phyloP scores from a whole-genome alignment of 2,113 vertebrate species.

The Pristiophorus japonicus region DNA sequence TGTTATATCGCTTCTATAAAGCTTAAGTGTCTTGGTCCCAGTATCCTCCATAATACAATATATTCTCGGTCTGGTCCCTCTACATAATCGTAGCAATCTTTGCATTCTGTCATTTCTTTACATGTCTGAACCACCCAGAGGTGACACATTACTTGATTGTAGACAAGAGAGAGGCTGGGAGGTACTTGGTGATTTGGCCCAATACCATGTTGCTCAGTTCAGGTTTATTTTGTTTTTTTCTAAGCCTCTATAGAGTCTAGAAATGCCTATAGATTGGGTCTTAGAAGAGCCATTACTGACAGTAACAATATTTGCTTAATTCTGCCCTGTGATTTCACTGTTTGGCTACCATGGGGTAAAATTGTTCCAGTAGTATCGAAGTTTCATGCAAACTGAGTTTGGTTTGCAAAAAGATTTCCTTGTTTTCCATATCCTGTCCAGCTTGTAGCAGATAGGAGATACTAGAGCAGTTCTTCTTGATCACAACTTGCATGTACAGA shows the following conservation, averaged over 20 bases:
- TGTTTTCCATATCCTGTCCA: not conserved
- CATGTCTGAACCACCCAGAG: not conserved
- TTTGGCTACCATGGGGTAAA: not conserved
- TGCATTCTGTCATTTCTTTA: not conserved
- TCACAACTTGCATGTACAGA: not conserved
- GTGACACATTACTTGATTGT: not conserved
- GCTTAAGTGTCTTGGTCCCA: not conserved
- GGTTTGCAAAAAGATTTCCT: not conserved
- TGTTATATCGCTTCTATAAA: not conserved
- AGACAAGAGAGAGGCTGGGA: not conserved
- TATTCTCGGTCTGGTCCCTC: not conserved
- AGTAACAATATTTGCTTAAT: too few relatives aligned
- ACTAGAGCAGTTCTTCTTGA: not conserved
- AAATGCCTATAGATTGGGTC: not conserved
- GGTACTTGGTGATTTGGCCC: not conserved
- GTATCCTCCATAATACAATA: not conserved
- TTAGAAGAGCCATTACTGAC: not conserved
- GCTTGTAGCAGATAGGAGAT: not conserved
- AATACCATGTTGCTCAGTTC: not conserved
- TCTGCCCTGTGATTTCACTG: not conserved
- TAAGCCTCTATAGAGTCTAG: not conserved
- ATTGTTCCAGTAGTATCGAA: not conserved
- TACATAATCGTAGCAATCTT: not conserved
- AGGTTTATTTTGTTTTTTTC: not conserved
- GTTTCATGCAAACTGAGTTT: not conserved